These are phyloP conservation scores for Tridacna gigas DNA, from an alignment of 2,888 invertebrate species.

Conservation along the genomic window DNA sequence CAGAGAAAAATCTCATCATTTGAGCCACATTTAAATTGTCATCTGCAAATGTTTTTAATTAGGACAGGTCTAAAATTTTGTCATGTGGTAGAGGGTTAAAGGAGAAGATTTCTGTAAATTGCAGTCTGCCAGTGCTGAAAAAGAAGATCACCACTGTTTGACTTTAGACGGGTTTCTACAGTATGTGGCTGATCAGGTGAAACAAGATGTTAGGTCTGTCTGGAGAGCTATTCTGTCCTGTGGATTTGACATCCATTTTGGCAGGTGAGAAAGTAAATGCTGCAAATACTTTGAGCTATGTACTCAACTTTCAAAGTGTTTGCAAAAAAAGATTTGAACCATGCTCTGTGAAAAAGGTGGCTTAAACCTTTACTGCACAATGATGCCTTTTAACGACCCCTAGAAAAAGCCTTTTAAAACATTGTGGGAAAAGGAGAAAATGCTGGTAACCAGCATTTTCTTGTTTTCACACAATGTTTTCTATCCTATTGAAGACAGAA, in stretches of 20 bases:
- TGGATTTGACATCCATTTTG: constrained; percentile 83
- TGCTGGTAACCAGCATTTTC: background rate
- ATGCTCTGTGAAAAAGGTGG: too few relatives aligned
- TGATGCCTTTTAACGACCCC: too few relatives aligned
- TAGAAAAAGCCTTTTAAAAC: too few relatives aligned
- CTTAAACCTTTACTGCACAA: too few relatives aligned
- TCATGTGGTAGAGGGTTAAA: too few relatives aligned
- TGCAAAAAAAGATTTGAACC: too few relatives aligned
- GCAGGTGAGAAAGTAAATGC: constrained; percentile 72
- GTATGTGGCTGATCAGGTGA: constrained; percentile 79
- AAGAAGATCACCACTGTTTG: constrained; percentile 75
- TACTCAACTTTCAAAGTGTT: too few relatives aligned
- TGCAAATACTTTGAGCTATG: background rate
- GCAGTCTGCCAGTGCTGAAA: constrained; percentile 34
- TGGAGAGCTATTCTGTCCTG: constrained; percentile 82
- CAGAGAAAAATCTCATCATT: too few relatives aligned
- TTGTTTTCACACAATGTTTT: background rate
- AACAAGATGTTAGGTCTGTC: constrained; percentile 79
- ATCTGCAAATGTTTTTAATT: too few relatives aligned
- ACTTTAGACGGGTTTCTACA: constrained; percentile 83
- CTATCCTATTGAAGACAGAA: too few relatives aligned
- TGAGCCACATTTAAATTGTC: too few relatives aligned
- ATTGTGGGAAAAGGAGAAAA: background rate
- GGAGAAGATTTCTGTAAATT: background rate
- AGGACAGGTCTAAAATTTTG: too few relatives aligned